Evolutionary conservation across 2,797 vertebrate species (phyloP), one percentile per base, ranked within the genome.

Genomic region (Aselliscus stoliczkanus): DNA sequence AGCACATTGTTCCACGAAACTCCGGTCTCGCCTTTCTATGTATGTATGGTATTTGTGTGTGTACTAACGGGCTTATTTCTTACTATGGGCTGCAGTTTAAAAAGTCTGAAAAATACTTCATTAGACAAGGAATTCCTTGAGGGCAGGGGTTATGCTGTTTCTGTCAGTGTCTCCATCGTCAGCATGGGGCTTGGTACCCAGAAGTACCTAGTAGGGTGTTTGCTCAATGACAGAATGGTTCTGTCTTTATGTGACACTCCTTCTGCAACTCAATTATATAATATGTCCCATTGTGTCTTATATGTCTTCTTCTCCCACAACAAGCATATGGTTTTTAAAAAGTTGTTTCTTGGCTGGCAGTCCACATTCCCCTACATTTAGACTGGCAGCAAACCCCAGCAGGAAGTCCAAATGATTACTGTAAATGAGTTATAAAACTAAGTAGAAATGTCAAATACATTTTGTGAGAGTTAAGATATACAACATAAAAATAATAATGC

Each of bases 381-480:
- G 67, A 67, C 25, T 25, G 54, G 88, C 80, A 76, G 88, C 70
- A 70, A 81, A 31, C 23, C 37, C 54, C 60, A 10, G 37, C n/a
- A 83, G 39, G 20, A 86, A 67, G 67, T 60, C 27, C 69, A 75
- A 79, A 75, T 37, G 47, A 31, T 7, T 42, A 62, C 80, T 89
- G 6, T 64, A 67, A 62, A 42, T 58, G 50, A 44, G 12, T 44
- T 75, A 31, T 17, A 67, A 65, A 54, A n/a, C 29, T n/a, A 64
- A 81, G 89, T 73, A 58, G 18, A 62, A 70, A 88, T 70, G 79
- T 77, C 90, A 67, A 70, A 42, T n/a, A 42, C 31, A 29, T 54
- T 88, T 90, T 81, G 60, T 75, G 25, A 73, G 84, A 69, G 13
- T 85, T 52, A 54, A 94, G 60, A 64, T 29, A 65, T 13, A 44